Base-by-base conservation (phyloP, 1,140 invertebrate species). In the Zaprionus vittiger region DNA sequence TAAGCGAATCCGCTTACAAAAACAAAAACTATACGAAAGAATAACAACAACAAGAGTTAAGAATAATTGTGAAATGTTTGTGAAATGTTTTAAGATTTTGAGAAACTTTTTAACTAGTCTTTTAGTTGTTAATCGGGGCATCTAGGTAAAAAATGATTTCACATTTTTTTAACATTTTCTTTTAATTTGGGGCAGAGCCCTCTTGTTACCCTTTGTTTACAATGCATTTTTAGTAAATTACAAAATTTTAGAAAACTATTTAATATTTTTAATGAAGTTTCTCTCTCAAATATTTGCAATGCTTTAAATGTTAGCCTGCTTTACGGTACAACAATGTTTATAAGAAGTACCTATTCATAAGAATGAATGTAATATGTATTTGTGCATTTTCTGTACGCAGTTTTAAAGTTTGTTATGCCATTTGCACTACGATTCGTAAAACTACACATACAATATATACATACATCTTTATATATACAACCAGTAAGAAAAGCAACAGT, bases 221-320 rank as follows among this genome's bases (percentile, higher is more conserved):
- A 15, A 52, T 57, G 38, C 24, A 2, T 41, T 69, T 62, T 77
- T 54, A 65, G 62, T 79, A 57, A 62, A 57, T 34, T 66, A 41
- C 31, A 34, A 9, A 20, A 17, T 28, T 66, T 66, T 28, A 65
- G 12, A 17, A 52, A 56, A 54, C 66, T 44, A 52, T 22, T 73
- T 66, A 12, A 22, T 17, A n/a, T 52, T 66, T 68, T 22, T 14
- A 28, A 31, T 20, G 14, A 34, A 68, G 6, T 73, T 47, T 80
- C 59, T 77, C 71, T 85, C 55, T 37, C 9, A 3, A 34, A 83
- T 87, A 71, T 90, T 77, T 77, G 79, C 85, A 71, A 87, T 73
- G 85, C 85, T 89, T 89, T 89, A 82, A 90, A 85, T 89, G 85
- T 89, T 90, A 90, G 81, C 85, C 85, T 90, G 85, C 85, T 90